phyloP scores from a whole-genome alignment of 2,113 vertebrate genomes.

The Vidua chalybeata region DNA sequence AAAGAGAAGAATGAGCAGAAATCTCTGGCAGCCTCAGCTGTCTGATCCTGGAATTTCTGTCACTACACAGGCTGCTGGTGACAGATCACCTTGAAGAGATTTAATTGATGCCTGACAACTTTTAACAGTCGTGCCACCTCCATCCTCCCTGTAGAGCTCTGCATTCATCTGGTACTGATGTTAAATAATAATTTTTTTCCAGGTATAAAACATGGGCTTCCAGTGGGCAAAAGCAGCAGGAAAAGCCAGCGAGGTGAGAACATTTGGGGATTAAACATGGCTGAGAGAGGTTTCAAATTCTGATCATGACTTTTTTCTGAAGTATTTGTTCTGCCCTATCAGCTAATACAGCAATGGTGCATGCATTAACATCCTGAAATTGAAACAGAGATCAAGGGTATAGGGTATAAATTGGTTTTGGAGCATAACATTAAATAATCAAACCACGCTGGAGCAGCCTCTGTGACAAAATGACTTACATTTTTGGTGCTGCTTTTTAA shows the following conservation, averaged over 20 bases:
- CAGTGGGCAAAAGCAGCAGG: constrained; percentile 78
- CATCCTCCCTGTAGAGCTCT: neutral
- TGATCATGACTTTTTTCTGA: constrained; percentile 21
- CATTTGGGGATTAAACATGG: constrained; percentile 78
- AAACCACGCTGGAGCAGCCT: constrained; percentile 28
- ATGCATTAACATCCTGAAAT: constrained; percentile 47
- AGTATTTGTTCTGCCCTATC: constrained; percentile 59
- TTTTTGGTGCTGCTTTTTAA: constrained; percentile 32
- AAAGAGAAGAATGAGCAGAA: constrained; percentile 74
- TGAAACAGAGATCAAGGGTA: constrained; percentile 53
- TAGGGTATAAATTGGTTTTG: constrained; percentile 51
- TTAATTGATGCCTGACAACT: neutral
- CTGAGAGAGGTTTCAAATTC: constrained; percentile 78
- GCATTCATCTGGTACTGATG: neutral
- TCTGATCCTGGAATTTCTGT: constrained; percentile 71
- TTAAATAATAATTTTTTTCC: neutral
- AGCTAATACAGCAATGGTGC: constrained; percentile 39
- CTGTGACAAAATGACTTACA: constrained; percentile 56
- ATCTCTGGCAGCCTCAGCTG: constrained; percentile 76
- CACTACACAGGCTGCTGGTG: neutral
- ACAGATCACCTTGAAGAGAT: neutral
- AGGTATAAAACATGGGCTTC: constrained; percentile 75
- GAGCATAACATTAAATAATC: constrained; percentile 54
- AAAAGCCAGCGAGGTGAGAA: constrained; percentile 79
- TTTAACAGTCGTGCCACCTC: neutral